Base-by-base conservation (phyloP, 2,113 vertebrate species). In the Meleagris gallopavo region DNA sequence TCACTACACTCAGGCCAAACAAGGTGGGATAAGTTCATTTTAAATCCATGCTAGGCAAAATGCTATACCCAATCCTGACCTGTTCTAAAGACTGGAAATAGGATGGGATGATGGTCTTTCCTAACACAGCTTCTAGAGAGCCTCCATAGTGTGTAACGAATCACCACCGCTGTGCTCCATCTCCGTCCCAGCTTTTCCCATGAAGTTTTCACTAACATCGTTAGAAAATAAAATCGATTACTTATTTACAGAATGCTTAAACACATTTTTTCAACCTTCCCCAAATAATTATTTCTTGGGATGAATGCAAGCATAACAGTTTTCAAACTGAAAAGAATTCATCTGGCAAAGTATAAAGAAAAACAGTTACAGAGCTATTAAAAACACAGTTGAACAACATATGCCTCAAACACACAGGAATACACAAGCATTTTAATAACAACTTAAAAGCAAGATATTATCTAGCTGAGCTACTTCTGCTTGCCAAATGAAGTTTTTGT, bases 341-440 rank as follows among this genome's bases (percentile, higher is more conserved):
- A 95, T 88, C 89, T 96, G 94, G 90, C 64, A 57, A 90, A 96
- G 73, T 46, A 81, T 13, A 78, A 73, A 88, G 66, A 86, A 93
- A 96, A 92, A 61, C 78, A 88, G 86, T 67, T 93, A 90, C 2
- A 14, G 69, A 85, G 88, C 88, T 93, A 94, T 93, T 93, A 95
- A 93, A 95, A 94, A 92, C 86, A 95, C 52, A 88, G 88, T 30
- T 86, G 80, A 96, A 94, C 79, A 93, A 65, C 95, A 93, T 89
- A 96, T 90, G 90, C 86, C 93, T 78, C 83, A 82, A 92, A 89
- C 65, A 77, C 75, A 93, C 43, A 45, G 43, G 50, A 78, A 57
- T 43, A 84, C 66, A 88, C 83, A 92, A 64, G 86, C 48, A 65
- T 78, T 94, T 89, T 45, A 96, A 90, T 86, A 81, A 93, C 67